Percentiles rank a stretch among this genome's conserved stretches.
Evolutionary conservation across 2,113 vertebrate genomes (phyloP).

Genomic region (Tachuris rubrigastra): DNA sequence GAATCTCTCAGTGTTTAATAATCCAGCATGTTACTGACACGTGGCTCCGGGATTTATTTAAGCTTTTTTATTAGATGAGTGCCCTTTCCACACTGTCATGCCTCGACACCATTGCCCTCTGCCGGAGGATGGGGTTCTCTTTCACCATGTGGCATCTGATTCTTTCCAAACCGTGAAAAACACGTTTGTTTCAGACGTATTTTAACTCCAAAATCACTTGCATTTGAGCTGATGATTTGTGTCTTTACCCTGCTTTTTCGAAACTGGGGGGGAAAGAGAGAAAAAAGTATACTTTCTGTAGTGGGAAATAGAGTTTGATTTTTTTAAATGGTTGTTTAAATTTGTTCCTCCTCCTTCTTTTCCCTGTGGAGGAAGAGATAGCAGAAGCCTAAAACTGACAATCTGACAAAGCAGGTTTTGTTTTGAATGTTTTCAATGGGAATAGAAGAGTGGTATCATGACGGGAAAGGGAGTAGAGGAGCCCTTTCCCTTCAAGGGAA

Average conservation of each 20-base stretch:
- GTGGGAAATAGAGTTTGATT: not conserved
- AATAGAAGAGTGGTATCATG: not conserved
- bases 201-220: not conserved
- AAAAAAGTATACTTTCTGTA: not conserved
- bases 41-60: conserved; percentile 5
- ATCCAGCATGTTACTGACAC: not conserved
- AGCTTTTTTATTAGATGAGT: not conserved
- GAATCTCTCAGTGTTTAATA: conserved; percentile 28
- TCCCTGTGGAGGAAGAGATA: not conserved
- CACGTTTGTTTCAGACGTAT: not conserved
- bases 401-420: not conserved
- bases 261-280: accelerated
- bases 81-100: not conserved
- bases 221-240: not conserved
- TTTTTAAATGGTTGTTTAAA: not conserved
- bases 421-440: accelerated
- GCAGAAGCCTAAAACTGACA: not conserved
- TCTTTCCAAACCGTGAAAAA: not conserved
- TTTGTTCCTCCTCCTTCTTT: not conserved
- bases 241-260: not conserved
- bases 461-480: not conserved
- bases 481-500: not conserved
- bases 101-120: conserved; percentile 64
- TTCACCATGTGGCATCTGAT: not conserved
- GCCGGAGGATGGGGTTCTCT: conserved; percentile 18